Evolutionary conservation across 2,797 vertebrate species (phyloP), one percentile per base, ranked within the genome.

Genomic region (Distichodus sexfasciatus): DNA sequence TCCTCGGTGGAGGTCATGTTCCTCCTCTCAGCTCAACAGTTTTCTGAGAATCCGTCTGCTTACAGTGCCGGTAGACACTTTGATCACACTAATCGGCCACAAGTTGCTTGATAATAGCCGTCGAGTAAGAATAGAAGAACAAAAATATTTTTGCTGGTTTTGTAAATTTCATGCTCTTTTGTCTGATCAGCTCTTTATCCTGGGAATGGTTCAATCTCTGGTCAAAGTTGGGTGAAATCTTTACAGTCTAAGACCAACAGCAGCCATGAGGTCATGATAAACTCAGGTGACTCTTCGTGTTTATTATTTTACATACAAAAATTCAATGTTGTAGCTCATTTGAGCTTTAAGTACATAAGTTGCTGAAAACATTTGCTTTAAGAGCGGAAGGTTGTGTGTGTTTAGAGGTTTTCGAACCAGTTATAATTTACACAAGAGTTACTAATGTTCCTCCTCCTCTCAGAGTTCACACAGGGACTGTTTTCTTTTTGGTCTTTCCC

Each of bases 1-100:
- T 96, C 93, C 7, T 94, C 93, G 2, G 88, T 94, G 69, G 96
- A 98, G 85, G 90, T 94, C 48, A 93, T 95, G 90, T 96, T 98
- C 81, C 85, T 99, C 82, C 84, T 88, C 55, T 92, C 88, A 12
- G 94, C 95, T 58, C 95, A 96, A 79, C 92, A 94, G 79, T 96
- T 96, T 64, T 92, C 92, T 74, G 88, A 90, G 74, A 93, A 89
- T 83, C 87, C 87, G 1, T 79, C 88, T 24, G 82, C 70, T 66
- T 79, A 84, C 53, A 88, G 82, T 76, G 81, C 91, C 86, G 91
- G 95, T 96, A 91, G 58, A 8, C 11, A 40, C 35, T 46, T 15
- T 43, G 28, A 51, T 66, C 19, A 4, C 14, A 10, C 14, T 36
- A 4, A 2, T 44, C 19, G 17, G 12, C 23, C 4, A 10, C 17